Evolutionary conservation across 2,113 vertebrate species (phyloP), one percentile per base, ranked within the genome.

Genomic region (Sterna hirundo): DNA sequence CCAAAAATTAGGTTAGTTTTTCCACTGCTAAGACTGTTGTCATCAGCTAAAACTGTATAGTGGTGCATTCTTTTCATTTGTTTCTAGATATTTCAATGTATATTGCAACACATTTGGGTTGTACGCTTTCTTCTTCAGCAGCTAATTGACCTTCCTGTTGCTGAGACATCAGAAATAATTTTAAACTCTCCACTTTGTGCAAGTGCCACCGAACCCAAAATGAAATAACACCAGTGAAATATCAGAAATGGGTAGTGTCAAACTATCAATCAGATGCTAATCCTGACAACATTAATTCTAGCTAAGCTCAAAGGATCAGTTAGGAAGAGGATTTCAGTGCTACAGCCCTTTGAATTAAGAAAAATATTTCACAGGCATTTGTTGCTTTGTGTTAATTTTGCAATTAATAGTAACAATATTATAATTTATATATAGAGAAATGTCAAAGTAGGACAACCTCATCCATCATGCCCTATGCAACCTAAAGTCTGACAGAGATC

Each of bases 241-340:
- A 64, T 90, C 92, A 96, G 54, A 80, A 94, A 83, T 42, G 9
- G n/a, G 44, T 78, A 66, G 54, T 58, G 52, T 93, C 86, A 88
- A 92, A 27, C 68, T 92, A 72, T 83, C 92, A 95, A 30, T 94
- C 88, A 86, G n/a, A 81, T 83, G 30, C 11, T 94, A 96, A 81
- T 84, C 51, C 57, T 51, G 75, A 68, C 79, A 88, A 49, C 22
- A 22, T 80, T 94, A 88, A 92, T 88, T 90, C 62, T 86, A 72
- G 34, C 71, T 69, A 79, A 80, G 11, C 42, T 62, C 58, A 62
- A 86, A 86, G 19, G 22, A 88, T 77, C 16, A 14, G 19, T 42
- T 66, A 68, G 30, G 52, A 81, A 49, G 36, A 81, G 3, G 51
- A 55, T 38, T 89, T 84, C 65, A 79, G 30, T 57, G 23, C 13